Conservation (phyloP, 1,140 invertebrate species). For the Bombus balteatus region DNA sequence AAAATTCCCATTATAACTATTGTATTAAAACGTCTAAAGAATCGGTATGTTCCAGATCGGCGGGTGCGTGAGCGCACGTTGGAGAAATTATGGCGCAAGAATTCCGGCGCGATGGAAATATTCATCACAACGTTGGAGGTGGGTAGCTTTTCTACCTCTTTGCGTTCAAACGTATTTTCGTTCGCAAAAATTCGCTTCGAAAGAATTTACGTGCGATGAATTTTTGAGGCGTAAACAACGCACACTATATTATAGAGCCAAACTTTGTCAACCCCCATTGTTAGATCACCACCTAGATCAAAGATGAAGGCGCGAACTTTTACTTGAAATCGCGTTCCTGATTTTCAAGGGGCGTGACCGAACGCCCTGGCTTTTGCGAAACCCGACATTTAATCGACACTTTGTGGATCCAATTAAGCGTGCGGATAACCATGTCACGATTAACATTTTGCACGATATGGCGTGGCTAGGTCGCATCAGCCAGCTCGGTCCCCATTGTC, state of each 20-base stretch:
- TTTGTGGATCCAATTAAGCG: conserved; percentile 35
- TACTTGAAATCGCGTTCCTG: background rate
- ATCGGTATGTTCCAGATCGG: conserved; percentile 82
- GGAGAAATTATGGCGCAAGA: conserved; percentile 84
- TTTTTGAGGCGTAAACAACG: no score
- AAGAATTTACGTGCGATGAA: background rate
- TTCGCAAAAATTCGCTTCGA: background rate
- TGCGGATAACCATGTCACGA: conserved; percentile 44
- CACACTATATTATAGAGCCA: fast-evolving
- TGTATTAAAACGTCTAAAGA: background rate
- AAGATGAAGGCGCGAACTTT: conserved; percentile 3
- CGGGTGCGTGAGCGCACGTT: conserved; percentile 84
- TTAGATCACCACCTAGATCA: background rate
- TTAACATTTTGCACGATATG: conserved; percentile 54
- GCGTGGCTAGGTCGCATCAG: conserved; percentile 52
- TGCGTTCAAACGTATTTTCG: background rate
- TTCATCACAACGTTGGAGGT: conserved; percentile 84
- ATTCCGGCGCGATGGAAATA: conserved; percentile 83
- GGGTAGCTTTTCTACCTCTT: conserved; percentile 40
- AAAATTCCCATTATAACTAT: background rate
- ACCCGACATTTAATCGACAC: conserved; percentile 30
- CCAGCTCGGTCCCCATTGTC: conserved; percentile 36
- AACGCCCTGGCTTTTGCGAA: background rate
- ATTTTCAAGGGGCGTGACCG: conserved; percentile 12
- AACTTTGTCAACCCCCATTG: background rate